A percentile compares a stretch with the other conserved stretches of the same genome.
phyloP scores from a whole-genome alignment of 2,113 vertebrate species.

The Kobus ellipsiprymnus region DNA sequence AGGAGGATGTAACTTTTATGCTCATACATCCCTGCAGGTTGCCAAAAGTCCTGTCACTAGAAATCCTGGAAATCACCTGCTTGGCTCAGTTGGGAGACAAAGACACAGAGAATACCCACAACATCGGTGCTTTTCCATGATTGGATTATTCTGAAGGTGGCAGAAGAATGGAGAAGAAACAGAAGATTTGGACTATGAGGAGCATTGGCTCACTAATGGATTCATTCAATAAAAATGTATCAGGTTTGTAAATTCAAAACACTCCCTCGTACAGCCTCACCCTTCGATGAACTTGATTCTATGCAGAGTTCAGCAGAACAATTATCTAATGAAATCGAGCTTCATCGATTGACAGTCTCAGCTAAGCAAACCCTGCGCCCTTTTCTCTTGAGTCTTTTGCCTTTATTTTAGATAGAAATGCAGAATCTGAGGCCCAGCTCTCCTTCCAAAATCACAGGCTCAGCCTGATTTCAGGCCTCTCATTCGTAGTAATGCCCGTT shows the following conservation, averaged over 20 bases:
- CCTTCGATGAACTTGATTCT: not conserved
- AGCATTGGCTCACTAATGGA: not conserved
- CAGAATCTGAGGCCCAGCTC: not conserved
- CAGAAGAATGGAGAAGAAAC: not conserved
- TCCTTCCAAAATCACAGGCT: not conserved
- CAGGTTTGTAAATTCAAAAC: conserved; percentile 4
- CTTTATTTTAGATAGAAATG: conserved; percentile 27
- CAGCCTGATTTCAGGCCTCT: not conserved
- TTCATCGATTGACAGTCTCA: not conserved
- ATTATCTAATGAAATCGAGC: not conserved
- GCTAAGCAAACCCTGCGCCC: not conserved
- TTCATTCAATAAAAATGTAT: not conserved
- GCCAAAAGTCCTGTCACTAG: not conserved
- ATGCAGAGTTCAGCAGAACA: not conserved
- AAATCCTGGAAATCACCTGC: not conserved
- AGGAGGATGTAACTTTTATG: not conserved
- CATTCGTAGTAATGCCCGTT: not conserved
- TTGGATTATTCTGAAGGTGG: not conserved
- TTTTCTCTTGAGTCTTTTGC: not conserved
- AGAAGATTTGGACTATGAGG: not conserved
- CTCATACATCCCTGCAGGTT: not conserved
- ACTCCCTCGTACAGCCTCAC: not conserved
- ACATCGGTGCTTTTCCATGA: not conserved
- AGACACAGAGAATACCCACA: not conserved
- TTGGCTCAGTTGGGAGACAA: not conserved